Evolutionary conservation across 2,888 invertebrate genomes (phyloP).

Genomic region (Brenthis daphne): DNA sequence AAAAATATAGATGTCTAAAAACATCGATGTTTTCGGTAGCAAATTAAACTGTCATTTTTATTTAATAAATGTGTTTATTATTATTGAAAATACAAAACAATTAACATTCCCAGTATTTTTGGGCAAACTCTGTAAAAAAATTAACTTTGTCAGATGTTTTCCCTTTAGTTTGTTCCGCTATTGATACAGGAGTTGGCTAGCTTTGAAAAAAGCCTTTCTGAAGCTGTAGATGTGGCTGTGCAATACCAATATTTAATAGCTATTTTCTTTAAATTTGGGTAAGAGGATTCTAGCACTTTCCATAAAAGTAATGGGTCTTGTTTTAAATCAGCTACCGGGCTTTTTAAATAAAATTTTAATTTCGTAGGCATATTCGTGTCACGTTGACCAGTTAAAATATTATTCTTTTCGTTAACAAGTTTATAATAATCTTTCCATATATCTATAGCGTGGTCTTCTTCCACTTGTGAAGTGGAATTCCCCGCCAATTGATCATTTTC

Average conservation of each 20-base stretch:
- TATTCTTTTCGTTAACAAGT: constrained; percentile 27
- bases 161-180: not conserved
- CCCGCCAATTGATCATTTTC: no score
- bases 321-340: constrained; percentile 20
- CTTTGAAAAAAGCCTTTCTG: constrained; percentile 24
- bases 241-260: constrained; percentile 23
- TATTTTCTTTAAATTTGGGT: constrained; percentile 25
- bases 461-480: no score
- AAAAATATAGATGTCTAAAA: constrained; percentile 14
- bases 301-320: constrained; percentile 20
- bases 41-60: constrained; percentile 9
- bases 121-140: not conserved
- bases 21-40: constrained; percentile 10
- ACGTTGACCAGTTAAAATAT: constrained; percentile 19
- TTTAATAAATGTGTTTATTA: constrained; percentile 10
- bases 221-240: constrained; percentile 23
- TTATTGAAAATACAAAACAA: no score
- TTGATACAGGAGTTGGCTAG: constrained; percentile 20
- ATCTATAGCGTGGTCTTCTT: no score
- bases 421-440: constrained; percentile 29
- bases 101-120: not conserved
- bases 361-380: constrained; percentile 19
- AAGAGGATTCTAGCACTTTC: constrained; percentile 20
- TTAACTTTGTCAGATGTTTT: not conserved
- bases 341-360: constrained; percentile 23